These are phyloP conservation scores for Ifrita kowaldi DNA, from an alignment of 2,113 vertebrate species.

Conservation along the genomic window DNA sequence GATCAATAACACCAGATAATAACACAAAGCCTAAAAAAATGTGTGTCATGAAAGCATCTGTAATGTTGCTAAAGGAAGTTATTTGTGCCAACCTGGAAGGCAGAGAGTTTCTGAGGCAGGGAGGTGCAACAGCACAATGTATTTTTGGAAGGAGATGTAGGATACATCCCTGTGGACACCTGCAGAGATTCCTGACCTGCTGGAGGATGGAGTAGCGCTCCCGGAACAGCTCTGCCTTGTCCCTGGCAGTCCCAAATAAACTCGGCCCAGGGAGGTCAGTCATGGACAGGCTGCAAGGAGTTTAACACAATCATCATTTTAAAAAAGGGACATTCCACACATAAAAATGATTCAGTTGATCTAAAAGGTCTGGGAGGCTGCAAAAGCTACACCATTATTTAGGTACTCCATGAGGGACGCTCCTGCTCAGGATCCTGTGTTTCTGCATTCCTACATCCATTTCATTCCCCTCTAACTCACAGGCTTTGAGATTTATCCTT, in stretches of 20 bases:
- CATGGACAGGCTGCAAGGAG: slow-evolving; percentile 82
- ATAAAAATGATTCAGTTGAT: not conserved
- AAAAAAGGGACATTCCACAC: not conserved
- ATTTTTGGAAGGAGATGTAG: not conserved
- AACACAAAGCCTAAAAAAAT: not conserved
- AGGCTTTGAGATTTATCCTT: not conserved
- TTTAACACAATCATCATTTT: not conserved
- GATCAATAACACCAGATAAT: not conserved
- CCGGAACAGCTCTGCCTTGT: slow-evolving; percentile 93
- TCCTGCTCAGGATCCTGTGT: not conserved
- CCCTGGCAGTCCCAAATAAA: slow-evolving; percentile 85
- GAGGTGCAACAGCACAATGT: not conserved
- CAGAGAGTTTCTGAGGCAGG: not conserved
- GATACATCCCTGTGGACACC: not conserved
- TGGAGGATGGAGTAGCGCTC: slow-evolving; percentile 91
- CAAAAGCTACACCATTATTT: not conserved
- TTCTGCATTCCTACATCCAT: not conserved
- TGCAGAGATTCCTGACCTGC: slow-evolving; percentile 69
- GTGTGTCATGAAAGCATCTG: not conserved
- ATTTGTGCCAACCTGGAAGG: not conserved
- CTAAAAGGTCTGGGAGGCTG: not conserved
- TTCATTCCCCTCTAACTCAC: not conserved
- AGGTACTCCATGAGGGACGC: not conserved
- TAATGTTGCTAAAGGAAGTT: not conserved
- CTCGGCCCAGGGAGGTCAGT: slow-evolving; percentile 79